phyloP scores from a whole-genome alignment of 92 coral and sea anemone genomes.

The Siderastrea siderea region DNA sequence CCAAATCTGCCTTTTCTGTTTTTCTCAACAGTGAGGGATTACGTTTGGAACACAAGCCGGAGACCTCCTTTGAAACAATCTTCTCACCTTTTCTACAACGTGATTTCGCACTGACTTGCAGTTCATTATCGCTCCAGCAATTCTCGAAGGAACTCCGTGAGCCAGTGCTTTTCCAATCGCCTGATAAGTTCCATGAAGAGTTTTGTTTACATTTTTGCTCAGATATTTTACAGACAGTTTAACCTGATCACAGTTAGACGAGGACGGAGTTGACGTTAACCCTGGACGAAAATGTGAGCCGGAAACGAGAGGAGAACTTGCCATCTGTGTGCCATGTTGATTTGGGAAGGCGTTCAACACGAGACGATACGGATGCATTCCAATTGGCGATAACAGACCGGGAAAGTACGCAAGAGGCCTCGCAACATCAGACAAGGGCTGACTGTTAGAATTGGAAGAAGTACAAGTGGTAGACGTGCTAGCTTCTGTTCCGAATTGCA shows the following conservation, averaged over 20 bases:
- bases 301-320: too few species aligned
- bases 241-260: conserved; percentile 16
- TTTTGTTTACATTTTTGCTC: conserved; percentile 53
- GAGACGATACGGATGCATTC: neutral
- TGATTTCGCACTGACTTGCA: conserved; percentile 45
- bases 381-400: neutral
- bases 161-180: conserved; percentile 67
- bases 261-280: conserved; percentile 4
- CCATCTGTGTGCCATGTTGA: neutral
- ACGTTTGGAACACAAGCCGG: conserved; percentile 54
- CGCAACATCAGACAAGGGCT: too few species aligned
- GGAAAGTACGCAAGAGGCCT: too few species aligned
- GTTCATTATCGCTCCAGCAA: conserved; percentile 73
- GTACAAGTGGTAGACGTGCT: too few species aligned
- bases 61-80: conserved; percentile 50
- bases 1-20: conserved; percentile 57
- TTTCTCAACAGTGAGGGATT: conserved; percentile 74
- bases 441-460: too few species aligned
- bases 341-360: neutral
- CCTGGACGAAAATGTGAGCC: neutral
- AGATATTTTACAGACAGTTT: conserved; percentile 31
- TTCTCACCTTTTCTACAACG: conserved; percentile 43
- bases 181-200: conserved; percentile 36
- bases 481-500: too few species aligned
- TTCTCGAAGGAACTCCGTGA: conserved; percentile 60